Evolutionary conservation across 1,140 invertebrate species (phyloP), one percentile per base, ranked within the genome.

Genomic region (Batillaria attramentaria): DNA sequence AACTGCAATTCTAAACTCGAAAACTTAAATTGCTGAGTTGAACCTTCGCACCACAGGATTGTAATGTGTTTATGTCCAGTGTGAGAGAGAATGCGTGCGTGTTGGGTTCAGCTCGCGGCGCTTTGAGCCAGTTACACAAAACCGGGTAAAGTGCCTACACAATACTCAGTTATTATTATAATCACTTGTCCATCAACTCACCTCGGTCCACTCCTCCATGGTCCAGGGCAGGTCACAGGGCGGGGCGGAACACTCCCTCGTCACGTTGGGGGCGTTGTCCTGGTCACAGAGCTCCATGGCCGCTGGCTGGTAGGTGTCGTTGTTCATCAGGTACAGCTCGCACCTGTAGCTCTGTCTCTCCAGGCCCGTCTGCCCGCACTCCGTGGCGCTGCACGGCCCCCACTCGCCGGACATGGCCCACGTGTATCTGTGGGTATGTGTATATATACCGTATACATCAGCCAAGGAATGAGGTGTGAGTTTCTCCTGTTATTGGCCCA

Each of bases 311-410:
- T 91, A 89, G 79, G 66, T 76, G 33, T 68, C 81, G 57, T 72
- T 73, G 81, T 84, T 72, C 20, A 72, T 87, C 72, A 73, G 88
- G 72, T 74, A 88, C 42, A 91, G 93, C 8, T 95, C 91, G 87
- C 94, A 95, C 85, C 93, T 94, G 16, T 94, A 86, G 86, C 93
- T 92, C 73, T 94, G 91, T 77, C 92, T 89, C 85, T 94, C 94
- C 0, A 92, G 81, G 0, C 94, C 94, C 8, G 85, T 80, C 31
- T 89, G 87, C 13, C 94, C 94, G 83, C 94, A 95, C 3, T 57
- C 57, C 46, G 93, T 93, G 4, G 92, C 90, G 20, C 92, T 93
- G 85, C 94, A 95, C 31, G 92, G 90, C 86, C 94, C 94, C 94
- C 94, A 95, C 16, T 92, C 90, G 2, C 93, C 93, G 0, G 92